Evolutionary conservation across 2,888 invertebrate genomes (phyloP).

Genomic region (Taphrorychus bicolor): DNA sequence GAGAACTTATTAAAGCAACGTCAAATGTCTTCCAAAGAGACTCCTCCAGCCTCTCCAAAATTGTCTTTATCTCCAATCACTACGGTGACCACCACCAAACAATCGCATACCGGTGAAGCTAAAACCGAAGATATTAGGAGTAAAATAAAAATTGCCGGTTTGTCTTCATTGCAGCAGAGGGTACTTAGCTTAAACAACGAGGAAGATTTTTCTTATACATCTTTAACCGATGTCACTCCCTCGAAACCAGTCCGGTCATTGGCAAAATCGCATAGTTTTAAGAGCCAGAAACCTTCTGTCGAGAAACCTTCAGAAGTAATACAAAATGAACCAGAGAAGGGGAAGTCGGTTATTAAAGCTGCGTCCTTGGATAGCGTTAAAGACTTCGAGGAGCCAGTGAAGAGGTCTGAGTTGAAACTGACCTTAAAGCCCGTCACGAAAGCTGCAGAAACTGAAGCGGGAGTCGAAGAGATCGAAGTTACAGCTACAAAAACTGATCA

Average conservation of each 20-base stretch:
- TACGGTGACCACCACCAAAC: constrained; percentile 45
- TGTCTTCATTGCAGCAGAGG: constrained; percentile 65
- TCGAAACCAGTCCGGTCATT: constrained; percentile 66
- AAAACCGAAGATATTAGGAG: constrained; percentile 49
- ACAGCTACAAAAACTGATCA: constrained; percentile 13
- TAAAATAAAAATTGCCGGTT: constrained; percentile 61
- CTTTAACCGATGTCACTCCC: constrained; percentile 52
- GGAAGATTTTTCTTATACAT: constrained; percentile 50
- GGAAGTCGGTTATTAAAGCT: constrained; percentile 51
- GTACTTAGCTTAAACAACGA: constrained; percentile 60
- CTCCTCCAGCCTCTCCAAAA: constrained; percentile 47
- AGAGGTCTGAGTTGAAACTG: constrained; percentile 30
- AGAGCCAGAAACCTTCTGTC: constrained; percentile 52
- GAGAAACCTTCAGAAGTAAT: constrained; percentile 36
- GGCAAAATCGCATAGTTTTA: constrained; percentile 77
- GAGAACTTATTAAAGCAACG: constrained; percentile 54
- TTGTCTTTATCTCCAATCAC: neutral
- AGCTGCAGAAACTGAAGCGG: too few relatives aligned
- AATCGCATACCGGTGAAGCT: constrained; percentile 44
- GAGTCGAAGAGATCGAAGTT: constrained; percentile 37
- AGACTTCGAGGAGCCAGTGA: constrained; percentile 61
- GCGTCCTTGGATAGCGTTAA: constrained; percentile 67
- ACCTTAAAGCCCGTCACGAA: constrained; percentile 22
- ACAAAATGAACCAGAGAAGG: constrained; percentile 32
- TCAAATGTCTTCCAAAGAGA: constrained; percentile 41